phyloP scores from a whole-genome alignment of 2,797 vertebrate genomes.

The Tympanoctomys barrerae region DNA sequence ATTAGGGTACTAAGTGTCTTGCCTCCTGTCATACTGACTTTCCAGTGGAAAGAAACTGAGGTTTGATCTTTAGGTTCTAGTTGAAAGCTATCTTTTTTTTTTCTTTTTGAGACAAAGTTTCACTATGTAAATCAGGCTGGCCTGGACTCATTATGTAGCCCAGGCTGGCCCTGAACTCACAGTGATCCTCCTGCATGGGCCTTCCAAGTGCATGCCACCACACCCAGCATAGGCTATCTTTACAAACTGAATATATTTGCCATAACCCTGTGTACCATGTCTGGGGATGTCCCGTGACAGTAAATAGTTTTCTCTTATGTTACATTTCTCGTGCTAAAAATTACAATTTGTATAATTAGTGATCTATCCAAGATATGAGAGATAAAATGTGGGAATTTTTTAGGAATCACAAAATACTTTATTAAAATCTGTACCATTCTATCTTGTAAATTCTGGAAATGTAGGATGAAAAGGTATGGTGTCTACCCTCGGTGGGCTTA shows the following conservation, averaged over 20 bases:
- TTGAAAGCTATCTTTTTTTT: background rate
- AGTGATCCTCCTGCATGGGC: too few species aligned
- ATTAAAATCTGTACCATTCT: conserved; percentile 13
- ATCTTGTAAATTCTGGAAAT: background rate
- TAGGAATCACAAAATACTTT: conserved; percentile 11
- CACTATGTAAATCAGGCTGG: too few species aligned
- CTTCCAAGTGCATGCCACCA: too few species aligned
- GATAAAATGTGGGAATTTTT: conserved; percentile 21
- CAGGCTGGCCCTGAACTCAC: too few species aligned
- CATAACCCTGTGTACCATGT: background rate
- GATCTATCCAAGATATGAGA: conserved; percentile 32
- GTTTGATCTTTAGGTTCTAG: conserved; percentile 21
- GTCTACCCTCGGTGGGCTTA: background rate
- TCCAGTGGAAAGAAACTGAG: conserved; percentile 28
- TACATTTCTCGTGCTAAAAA: conserved; percentile 57
- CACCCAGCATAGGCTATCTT: background rate
- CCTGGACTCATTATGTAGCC: too few species aligned
- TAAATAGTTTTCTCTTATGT: conserved; percentile 46
- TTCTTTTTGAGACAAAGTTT: too few species aligned
- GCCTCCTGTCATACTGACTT: background rate
- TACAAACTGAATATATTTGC: conserved; percentile 14
- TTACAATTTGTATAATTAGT: conserved; percentile 47
- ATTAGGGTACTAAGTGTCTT: background rate
- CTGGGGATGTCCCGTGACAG: conserved; percentile 17
- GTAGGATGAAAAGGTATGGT: background rate